Evolutionary conservation across 2,113 vertebrate genomes (phyloP).

Genomic region (Motacilla tschutschensis): DNA sequence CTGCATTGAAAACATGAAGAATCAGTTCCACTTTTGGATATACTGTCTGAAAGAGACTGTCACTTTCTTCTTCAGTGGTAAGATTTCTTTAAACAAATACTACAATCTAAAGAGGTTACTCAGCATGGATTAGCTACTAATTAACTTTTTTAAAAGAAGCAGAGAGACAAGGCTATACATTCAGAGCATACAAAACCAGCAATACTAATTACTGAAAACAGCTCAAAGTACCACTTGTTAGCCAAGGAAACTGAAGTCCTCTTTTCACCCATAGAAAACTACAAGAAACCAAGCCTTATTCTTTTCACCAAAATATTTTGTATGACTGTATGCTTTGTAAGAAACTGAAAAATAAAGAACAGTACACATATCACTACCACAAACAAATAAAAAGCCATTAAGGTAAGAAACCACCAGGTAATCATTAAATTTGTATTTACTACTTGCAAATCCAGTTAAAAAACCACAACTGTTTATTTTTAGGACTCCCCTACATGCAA

Average conservation of each 20-base stretch:
- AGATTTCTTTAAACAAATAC: background rate
- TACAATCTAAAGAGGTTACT: background rate
- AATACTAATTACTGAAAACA: background rate
- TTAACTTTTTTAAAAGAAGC: background rate
- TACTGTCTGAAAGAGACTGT: background rate
- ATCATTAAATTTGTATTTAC: background rate
- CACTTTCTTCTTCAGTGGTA: background rate
- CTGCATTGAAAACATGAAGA: slow-evolving; percentile 65
- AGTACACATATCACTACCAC: background rate
- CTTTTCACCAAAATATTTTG: background rate
- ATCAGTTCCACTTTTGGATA: background rate
- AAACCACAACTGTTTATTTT: background rate
- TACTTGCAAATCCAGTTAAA: background rate
- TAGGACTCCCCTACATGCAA: background rate
- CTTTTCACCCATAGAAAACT: background rate
- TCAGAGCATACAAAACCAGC: background rate
- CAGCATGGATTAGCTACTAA: background rate
- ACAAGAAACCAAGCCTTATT: background rate
- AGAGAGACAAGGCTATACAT: background rate
- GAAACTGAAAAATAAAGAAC: background rate
- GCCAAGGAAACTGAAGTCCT: background rate
- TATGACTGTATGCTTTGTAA: background rate
- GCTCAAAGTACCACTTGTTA: background rate
- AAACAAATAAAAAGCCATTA: background rate
- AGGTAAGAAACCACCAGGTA: background rate